A percentile compares a stretch with the other conserved stretches of the same genome.
phyloP scores from a whole-genome alignment of 2,888 invertebrate species.

The Drosophila anomelani region DNA sequence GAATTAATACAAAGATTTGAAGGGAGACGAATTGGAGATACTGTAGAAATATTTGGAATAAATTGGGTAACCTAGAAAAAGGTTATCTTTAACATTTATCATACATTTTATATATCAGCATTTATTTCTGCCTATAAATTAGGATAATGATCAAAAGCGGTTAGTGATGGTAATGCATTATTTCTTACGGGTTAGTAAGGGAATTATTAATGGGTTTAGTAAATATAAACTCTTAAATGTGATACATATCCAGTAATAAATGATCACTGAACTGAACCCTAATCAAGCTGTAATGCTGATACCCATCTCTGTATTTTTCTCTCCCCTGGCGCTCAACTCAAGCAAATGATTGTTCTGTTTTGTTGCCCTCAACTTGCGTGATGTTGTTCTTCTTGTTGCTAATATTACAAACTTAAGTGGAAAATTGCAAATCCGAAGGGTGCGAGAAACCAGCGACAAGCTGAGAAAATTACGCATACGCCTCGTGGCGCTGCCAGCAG shows the following conservation, averaged over 20 bases:
- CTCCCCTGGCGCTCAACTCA: conserved; percentile 6
- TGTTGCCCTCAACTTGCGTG: conserved; percentile 42
- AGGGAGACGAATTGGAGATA: conserved; percentile 10
- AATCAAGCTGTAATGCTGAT: not conserved
- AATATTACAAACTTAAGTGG: conserved; percentile 52
- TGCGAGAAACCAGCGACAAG: conserved; percentile 38
- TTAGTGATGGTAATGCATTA: not conserved
- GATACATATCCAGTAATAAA: not conserved
- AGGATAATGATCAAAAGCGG: no score
- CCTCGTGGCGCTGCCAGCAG: conserved; percentile 13
- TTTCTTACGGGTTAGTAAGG: not conserved
- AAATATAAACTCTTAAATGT: not conserved
- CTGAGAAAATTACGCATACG: conserved; percentile 62
- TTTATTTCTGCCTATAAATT: no score
- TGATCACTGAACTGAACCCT: not conserved
- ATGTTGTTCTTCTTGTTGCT: not conserved
- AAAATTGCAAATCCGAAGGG: conserved; percentile 67
- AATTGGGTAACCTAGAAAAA: not conserved
- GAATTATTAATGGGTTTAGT: not conserved
- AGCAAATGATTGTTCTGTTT: conserved; percentile 61
- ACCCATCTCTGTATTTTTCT: not conserved
- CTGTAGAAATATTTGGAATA: not conserved
- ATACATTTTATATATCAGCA: not conserved
- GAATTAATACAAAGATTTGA: not conserved
- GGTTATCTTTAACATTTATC: not conserved